phyloP scores from a whole-genome alignment of 2,888 invertebrate species.

The Macrosiphum euphorbiae region DNA sequence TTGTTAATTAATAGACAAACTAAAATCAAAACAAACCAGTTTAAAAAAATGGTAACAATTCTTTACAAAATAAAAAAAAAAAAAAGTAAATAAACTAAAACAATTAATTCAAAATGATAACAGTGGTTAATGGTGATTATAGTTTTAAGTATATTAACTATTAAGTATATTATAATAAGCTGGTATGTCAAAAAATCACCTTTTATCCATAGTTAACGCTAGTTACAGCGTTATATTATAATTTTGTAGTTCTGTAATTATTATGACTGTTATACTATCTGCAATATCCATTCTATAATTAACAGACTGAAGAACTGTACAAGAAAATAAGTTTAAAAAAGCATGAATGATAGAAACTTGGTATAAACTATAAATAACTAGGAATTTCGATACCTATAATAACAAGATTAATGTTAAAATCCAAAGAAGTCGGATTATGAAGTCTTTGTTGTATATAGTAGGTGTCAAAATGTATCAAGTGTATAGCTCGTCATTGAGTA shows the following conservation, averaged over 20 bases:
- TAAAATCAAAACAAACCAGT: not conserved
- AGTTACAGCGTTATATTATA: too few relatives aligned
- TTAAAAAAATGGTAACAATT: not conserved
- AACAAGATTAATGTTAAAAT: not conserved
- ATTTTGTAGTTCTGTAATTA: not conserved
- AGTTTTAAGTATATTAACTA: not conserved
- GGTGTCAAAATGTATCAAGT: not conserved
- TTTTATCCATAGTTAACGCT: not conserved
- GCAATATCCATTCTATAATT: not conserved
- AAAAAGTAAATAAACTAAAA: not conserved
- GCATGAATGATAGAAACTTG: not conserved
- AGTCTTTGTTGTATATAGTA: not conserved
- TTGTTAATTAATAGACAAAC: not conserved
- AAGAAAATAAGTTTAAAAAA: not conserved
- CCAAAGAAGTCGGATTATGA: not conserved
- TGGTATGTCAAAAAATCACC: not conserved
- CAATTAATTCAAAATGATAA: not conserved
- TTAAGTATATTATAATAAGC: too few relatives aligned
- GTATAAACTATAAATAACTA: not conserved
- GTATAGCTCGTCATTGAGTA: not conserved
- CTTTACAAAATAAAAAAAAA: not conserved
- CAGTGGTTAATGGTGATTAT: not conserved
- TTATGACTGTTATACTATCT: not conserved
- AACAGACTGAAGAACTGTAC: not conserved
- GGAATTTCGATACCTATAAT: not conserved